Evolutionary conservation across 2,113 vertebrate genomes (phyloP).

Genomic region (Brienomyrus longianalis): DNA sequence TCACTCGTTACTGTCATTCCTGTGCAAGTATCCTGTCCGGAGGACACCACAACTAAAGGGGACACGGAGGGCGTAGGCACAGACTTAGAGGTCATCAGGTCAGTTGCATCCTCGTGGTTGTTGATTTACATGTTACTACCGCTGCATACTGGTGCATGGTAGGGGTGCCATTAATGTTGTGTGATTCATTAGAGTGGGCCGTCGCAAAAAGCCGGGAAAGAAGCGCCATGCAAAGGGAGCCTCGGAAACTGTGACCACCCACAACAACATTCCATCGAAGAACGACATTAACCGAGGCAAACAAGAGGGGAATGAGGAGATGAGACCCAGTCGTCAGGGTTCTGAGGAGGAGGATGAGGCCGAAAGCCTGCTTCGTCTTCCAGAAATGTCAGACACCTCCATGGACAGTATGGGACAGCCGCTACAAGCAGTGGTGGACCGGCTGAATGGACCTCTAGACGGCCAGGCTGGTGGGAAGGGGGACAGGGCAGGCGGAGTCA

Average conservation of each 20-base stretch:
- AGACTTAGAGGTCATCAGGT: constrained; percentile 94
- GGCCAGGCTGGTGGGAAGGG: constrained; percentile 51
- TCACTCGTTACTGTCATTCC: constrained; percentile 73
- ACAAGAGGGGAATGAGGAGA: constrained; percentile 14
- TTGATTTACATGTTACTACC: not conserved
- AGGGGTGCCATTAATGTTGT: not conserved
- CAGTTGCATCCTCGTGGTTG: constrained; percentile 6
- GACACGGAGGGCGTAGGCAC: constrained; percentile 52
- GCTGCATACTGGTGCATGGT: not conserved
- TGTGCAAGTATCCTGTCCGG: constrained; percentile 58
- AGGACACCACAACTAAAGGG: constrained; percentile 45
- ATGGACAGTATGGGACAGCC: constrained; percentile 82
- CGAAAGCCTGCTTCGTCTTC: constrained; percentile 57
- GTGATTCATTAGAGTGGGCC: constrained; percentile 67
- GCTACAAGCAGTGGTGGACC: constrained; percentile 77
- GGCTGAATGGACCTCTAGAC: constrained; percentile 72
- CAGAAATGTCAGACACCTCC: constrained; percentile 84
- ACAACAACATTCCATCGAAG: constrained; percentile 49
- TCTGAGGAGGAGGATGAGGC: constrained; percentile 32
- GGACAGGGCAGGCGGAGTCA: constrained; percentile 13
- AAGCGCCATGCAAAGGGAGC: constrained; percentile 60
- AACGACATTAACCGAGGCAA: constrained; percentile 25
- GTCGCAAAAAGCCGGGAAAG: constrained; percentile 75
- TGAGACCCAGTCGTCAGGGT: constrained; percentile 23
- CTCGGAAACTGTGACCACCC: constrained; percentile 55